Conservation (phyloP, 2,113 vertebrate species). For the Epinephelus moara region DNA sequence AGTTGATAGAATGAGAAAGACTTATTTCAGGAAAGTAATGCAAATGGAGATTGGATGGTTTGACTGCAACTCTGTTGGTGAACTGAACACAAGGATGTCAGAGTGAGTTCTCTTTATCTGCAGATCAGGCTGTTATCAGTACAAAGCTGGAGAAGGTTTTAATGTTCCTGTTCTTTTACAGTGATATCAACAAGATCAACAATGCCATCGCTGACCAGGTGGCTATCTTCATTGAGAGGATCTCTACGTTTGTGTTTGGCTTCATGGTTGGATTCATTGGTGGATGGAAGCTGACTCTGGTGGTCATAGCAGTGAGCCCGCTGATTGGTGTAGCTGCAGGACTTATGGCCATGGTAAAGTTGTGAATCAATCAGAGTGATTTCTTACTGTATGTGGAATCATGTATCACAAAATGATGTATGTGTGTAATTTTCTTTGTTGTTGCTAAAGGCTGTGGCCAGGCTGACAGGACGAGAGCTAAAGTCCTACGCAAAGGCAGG, state of each 20-base stretch:
- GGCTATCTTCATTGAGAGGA: constrained; percentile 84
- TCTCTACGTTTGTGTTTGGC: constrained; percentile 84
- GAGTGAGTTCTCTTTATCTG: constrained; percentile 73
- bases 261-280: constrained; percentile 86
- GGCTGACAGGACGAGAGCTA: constrained; percentile 80
- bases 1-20: constrained; percentile 79
- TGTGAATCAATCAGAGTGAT: not conserved
- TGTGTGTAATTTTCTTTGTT: not conserved
- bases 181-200: constrained; percentile 87
- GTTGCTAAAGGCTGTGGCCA: constrained; percentile 75
- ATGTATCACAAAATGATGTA: not conserved
- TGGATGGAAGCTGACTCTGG: constrained; percentile 86
- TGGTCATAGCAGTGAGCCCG: constrained; percentile 85
- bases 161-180: constrained; percentile 39
- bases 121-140: not conserved
- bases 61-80: constrained; percentile 85
- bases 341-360: constrained; percentile 83
- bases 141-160: not conserved
- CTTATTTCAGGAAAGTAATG: constrained; percentile 85
- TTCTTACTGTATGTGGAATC: not conserved
- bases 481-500: constrained; percentile 85
- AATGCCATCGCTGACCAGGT: constrained; percentile 85
- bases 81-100: constrained; percentile 86
- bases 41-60: constrained; percentile 88
- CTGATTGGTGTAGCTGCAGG: constrained; percentile 83